Conservation (phyloP, 2,113 vertebrate genomes). For the Gavialis gangeticus region DNA sequence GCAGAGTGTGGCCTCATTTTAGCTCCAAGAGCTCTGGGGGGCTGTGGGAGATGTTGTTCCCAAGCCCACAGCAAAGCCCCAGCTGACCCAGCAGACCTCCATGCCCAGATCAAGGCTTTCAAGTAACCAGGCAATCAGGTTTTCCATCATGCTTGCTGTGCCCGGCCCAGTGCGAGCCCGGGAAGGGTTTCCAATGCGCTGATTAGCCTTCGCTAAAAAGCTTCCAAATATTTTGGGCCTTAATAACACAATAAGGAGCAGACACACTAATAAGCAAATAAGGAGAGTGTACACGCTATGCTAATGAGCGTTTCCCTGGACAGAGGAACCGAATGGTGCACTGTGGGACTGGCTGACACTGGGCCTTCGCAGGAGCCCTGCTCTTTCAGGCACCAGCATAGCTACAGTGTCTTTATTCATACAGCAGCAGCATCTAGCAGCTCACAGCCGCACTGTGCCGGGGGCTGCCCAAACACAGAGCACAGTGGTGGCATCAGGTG, state of each 20-base stretch:
- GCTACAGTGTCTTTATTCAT: neutral
- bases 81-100: neutral
- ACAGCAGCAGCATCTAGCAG: neutral
- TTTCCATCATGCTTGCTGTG: neutral
- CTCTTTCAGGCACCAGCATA: neutral
- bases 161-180: neutral
- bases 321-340: neutral
- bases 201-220: neutral
- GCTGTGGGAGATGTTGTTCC: neutral
- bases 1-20: neutral
- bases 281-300: neutral
- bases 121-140: constrained; percentile 19
- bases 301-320: neutral
- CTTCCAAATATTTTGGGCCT: constrained; percentile 1
- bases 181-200: constrained; percentile 14
- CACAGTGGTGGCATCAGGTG: neutral
- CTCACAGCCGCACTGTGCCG: neutral
- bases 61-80: neutral
- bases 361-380: no score
- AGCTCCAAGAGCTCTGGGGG: neutral
- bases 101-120: neutral
- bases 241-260: constrained; percentile 26
- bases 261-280: constrained; percentile 12
- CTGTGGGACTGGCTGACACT: no score
- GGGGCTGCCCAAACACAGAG: neutral